phyloP scores from a whole-genome alignment of 1,140 invertebrate genomes.

The Acromyrmex echinatior region DNA sequence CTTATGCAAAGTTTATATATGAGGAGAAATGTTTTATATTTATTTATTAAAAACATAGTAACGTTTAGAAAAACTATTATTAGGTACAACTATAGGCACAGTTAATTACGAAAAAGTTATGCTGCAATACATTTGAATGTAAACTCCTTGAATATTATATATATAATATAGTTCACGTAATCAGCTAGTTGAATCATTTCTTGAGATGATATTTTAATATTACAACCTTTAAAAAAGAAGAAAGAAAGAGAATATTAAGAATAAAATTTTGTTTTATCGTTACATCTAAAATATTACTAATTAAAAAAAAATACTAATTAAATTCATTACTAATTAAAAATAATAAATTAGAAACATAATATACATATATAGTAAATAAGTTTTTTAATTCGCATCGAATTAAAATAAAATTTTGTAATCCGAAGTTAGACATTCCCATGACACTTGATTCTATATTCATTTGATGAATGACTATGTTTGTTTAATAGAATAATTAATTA shows the following conservation, averaged over 20 bases:
- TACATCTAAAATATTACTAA: too few relatives aligned
- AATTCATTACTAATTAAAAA: background rate
- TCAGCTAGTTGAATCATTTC: background rate
- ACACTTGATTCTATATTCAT: background rate
- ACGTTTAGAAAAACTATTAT: constrained; percentile 3
- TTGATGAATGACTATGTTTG: too few relatives aligned
- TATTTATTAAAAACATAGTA: background rate
- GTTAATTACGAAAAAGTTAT: constrained; percentile 21
- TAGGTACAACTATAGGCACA: background rate
- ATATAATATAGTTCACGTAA: background rate
- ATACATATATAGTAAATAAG: background rate
- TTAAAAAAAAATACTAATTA: background rate
- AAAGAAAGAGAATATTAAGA: background rate
- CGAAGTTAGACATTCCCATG: background rate
- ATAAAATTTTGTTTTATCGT: background rate
- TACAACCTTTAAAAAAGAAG: background rate
- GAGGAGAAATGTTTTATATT: background rate
- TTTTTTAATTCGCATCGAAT: background rate
- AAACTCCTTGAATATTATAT: background rate
- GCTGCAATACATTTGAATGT: background rate
- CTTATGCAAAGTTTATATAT: background rate
- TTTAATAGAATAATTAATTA: background rate
- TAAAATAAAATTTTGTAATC: constrained; percentile 1
- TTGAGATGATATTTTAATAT: background rate
- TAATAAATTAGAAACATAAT: background rate